Evolutionary conservation across 2,888 invertebrate species (phyloP).

Genomic region (Herminia tarsipennalis): DNA sequence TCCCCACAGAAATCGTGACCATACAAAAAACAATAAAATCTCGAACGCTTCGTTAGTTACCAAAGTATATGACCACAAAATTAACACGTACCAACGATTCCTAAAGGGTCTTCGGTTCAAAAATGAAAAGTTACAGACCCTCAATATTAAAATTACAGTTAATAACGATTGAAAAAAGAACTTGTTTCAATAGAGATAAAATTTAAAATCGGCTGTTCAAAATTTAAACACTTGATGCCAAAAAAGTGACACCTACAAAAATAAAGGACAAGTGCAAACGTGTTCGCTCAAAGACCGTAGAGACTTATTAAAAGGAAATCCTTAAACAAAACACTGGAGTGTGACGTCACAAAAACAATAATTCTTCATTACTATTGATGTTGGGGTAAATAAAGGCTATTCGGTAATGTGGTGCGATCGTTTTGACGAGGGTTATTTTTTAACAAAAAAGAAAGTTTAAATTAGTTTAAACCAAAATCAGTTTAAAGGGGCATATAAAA

Average conservation of each 20-base stretch:
- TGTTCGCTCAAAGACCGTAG: conserved; percentile 70
- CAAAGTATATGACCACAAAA: conserved; percentile 26
- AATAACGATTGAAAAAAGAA: neutral
- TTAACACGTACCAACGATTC: conserved; percentile 40
- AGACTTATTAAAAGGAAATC: conserved; percentile 80
- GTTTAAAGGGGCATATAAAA: too few relatives aligned
- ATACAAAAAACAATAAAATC: conserved; percentile 1
- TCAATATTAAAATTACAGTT: neutral
- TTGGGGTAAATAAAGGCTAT: conserved; percentile 46
- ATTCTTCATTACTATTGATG: conserved; percentile 76
- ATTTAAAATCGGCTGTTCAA: conserved; percentile 9
- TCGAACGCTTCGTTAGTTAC: conserved; percentile 1
- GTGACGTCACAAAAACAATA: conserved; percentile 80
- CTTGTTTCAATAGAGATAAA: conserved; percentile 6
- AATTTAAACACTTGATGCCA: conserved; percentile 39
- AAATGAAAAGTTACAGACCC: conserved; percentile 11
- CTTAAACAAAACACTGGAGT: conserved; percentile 77
- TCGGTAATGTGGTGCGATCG: neutral
- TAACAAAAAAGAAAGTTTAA: too few relatives aligned
- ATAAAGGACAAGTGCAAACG: conserved; percentile 71
- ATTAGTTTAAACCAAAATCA: too few relatives aligned
- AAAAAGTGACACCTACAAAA: conserved; percentile 59
- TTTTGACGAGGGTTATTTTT: too few relatives aligned
- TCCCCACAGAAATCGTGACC: conserved; percentile 1
- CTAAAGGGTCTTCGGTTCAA: conserved; percentile 25